Percentiles rank a stretch among this genome's conserved stretches.
These are phyloP conservation scores for Rhyacichthys aspro DNA, from an alignment of 2,797 vertebrate species.

Conservation along the genomic window DNA sequence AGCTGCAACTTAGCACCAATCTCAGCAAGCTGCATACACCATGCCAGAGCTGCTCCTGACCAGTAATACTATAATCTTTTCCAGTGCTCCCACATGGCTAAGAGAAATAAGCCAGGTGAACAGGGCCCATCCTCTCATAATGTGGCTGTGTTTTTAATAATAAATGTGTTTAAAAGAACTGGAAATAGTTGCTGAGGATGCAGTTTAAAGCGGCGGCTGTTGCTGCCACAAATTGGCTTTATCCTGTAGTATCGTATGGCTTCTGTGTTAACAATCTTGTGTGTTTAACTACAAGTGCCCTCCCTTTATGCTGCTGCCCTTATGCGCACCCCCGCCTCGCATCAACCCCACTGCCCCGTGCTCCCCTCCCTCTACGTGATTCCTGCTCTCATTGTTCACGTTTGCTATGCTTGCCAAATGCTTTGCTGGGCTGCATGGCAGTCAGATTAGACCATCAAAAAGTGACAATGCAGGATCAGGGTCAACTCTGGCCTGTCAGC, in stretches of 20 bases:
- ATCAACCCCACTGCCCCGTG: constrained; percentile 55
- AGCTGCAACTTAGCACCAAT: constrained; percentile 70
- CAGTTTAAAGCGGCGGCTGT: constrained; percentile 48
- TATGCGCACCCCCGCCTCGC: constrained; percentile 41
- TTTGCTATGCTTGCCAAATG: constrained; percentile 83
- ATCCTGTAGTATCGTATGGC: constrained; percentile 68
- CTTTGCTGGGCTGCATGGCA: constrained; percentile 79
- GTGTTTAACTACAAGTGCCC: constrained; percentile 63
- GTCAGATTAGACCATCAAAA: constrained; percentile 84
- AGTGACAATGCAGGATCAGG: constrained; percentile 85
- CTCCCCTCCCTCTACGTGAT: constrained; percentile 59
- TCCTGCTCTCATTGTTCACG: constrained; percentile 80
- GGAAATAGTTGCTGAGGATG: constrained; percentile 69
- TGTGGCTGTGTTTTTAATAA: constrained; percentile 26
- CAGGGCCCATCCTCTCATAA: constrained; percentile 41
- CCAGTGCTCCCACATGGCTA: constrained; percentile 47
- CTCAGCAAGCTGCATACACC: constrained; percentile 56
- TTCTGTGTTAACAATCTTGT: constrained; percentile 69
- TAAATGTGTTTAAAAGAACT: constrained; percentile 45
- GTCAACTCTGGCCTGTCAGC: constrained; percentile 76
- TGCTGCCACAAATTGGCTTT: constrained; percentile 54
- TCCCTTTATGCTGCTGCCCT: constrained; percentile 62
- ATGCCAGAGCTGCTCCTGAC: constrained; percentile 53
- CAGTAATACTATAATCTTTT: constrained; percentile 75
- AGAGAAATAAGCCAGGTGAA: constrained; percentile 43